Evolutionary conservation across 2,797 vertebrate genomes (phyloP), one percentile per base, ranked within the genome.

Genomic region (Alauda arvensis): DNA sequence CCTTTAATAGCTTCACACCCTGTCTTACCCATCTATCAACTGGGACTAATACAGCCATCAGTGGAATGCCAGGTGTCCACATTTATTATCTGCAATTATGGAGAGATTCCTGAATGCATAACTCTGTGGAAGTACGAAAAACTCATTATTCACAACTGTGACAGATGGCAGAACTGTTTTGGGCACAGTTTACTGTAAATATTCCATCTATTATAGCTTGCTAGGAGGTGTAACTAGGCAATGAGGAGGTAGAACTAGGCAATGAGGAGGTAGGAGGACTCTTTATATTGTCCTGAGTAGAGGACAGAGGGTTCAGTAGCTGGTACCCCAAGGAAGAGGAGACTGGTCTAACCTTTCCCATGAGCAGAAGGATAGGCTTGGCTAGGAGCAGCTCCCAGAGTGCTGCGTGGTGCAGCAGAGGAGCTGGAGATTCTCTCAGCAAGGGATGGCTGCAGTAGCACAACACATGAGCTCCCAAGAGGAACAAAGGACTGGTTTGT

Each of bases 381-480:
- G 14, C 23, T 26, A 12, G 55, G 3, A 53, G n/a, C 17, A 61
- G 12, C 29, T 70, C 31, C 42, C 20, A 39, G 61, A 45, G 6
- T 9, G 7, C 23, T 29, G 17, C 0, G 0, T 37, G 25, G 13
- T 43, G 15, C n/a, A 72, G 23, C 2, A 60, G 18, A 77, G 25
- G 28, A 62, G 17, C 17, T 49, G 25, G 21, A 31, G 24, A 39
- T 11, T 6, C 4, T 7, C 20, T 8, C 34, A 77, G 21, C 10
- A 53, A 21, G 23, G 10, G 3, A 29, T 18, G 33, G 18, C 31
- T 77, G n/a, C 37, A 62, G 25, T 14, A 31, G 25, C 5, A 48
- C 14, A 65, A 8, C 4, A 3, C 1, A 0, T 17, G 20, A 53
- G 7, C 9, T 71, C 11, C 9, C 14, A 43, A 51, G 23, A 62